phyloP scores from a whole-genome alignment of 2,888 invertebrate genomes.

The Seira ritae region DNA sequence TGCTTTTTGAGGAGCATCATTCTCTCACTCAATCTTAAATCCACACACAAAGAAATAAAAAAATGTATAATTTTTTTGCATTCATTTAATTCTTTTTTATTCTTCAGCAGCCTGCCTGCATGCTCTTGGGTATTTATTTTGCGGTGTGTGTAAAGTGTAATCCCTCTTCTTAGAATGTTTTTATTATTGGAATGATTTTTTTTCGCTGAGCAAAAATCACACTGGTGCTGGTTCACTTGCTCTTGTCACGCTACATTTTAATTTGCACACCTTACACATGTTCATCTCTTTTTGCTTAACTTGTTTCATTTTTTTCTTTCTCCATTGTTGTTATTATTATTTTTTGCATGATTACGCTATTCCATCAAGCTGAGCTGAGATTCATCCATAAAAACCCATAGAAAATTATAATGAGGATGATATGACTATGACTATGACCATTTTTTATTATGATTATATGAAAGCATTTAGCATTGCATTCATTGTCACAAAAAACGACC shows the following conservation, averaged over 20 bases:
- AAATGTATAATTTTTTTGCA: not conserved
- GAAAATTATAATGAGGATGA: not conserved
- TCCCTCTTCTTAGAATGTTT: too few species aligned
- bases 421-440: too few species aligned
- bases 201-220: not conserved
- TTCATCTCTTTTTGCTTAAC: not conserved
- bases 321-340: too few species aligned
- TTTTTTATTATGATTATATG: not conserved
- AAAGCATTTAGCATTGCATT: not conserved
- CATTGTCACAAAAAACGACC: not conserved
- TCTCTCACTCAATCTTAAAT: not conserved
- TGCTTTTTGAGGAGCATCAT: not conserved
- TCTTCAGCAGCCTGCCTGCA: too few species aligned
- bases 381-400: too few species aligned
- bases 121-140: too few species aligned
- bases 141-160: too few species aligned
- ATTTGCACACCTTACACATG: not conserved
- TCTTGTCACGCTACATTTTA: not conserved
- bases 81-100: not conserved
- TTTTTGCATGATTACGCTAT: not conserved
- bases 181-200: too few species aligned
- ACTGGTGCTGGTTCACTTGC: too few species aligned
- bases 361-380: not conserved
- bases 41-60: not conserved
- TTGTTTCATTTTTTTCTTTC: not conserved